Evolutionary conservation across 37 sponge, comb jelly and placozoan genomes (phyloP), one percentile per base, ranked within the genome.

Genomic region (Lycopodina hypogea): DNA sequence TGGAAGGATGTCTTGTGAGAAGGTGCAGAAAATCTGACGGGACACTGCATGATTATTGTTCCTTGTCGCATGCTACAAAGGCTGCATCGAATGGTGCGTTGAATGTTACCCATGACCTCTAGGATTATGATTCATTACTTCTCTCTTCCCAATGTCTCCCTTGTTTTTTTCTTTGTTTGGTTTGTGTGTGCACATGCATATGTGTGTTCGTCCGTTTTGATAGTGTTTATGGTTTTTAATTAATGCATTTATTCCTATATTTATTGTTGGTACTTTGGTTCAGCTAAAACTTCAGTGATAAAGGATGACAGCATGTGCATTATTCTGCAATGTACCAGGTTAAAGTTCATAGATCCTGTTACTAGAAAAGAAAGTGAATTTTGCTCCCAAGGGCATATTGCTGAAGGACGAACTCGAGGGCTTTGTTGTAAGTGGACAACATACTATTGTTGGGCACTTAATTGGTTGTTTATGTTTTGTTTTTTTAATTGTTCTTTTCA

Each of bases 331-430:
- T 90, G 91, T 41, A 78, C n/a, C 21, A 52, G 37, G 19, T 35
- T 14, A 21, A 85, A 77, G 68, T 85, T 23, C 30, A 56, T 40
- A 4, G 84, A 83, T 4, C 38, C 77, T 17, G 39, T 41, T 32
- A 37, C 51, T 33, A 78, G 75, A 30, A 65, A 56, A 36, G 65
- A 41, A 7, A 77, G 84, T 72, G 76, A 83, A 35, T 93, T 82
- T 58, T 93, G 94, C 74, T 81, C 87, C 28, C 83, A 69, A 68
- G 76, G 68, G 0, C 94, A 93, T 59, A 90, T 89, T 26, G 77
- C 78, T 3, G 68, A 74, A 57, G 93, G 82, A 26, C 78, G 78
- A 42, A 19, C 19, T 22, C 48, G 65, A 36, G 86, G 86, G 32
- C 78, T 93, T 56, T 38, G n/a, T n/a, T n/a, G 74, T 88, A 87